Base-by-base conservation (phyloP, 2,888 invertebrate species). In the Melinaea menophilus region DNA sequence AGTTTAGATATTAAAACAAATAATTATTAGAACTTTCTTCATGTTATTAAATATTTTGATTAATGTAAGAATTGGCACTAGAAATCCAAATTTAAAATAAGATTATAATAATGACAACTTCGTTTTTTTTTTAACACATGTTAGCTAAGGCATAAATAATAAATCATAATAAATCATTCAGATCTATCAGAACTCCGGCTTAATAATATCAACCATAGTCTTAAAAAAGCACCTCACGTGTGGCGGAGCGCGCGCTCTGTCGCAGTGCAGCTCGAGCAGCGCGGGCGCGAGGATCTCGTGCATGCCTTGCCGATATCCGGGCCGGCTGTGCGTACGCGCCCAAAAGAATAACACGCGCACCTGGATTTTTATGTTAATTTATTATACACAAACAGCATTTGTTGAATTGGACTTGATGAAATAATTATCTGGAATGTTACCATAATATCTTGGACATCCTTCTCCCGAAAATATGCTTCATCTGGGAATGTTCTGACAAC, bases 221-320 rank as follows among this genome's bases (percentile, higher is more conserved):
- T 41, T 22, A 22, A 22, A 22, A 13, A 59, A 46, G 55, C 63
- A 87, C 89, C 81, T 79, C 31, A 87, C 46, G 11, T 74, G 63
- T 0, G 68, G 68, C 0, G 88, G 85, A 2, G 84, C 82, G 13
- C 79, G 76, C 46, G 79, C 93, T 70, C 95, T 94, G 80, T 97
- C 97, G 68, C 93, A 92, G 75, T 94, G 93, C 33, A 96, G 86
- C 11, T 96, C 95, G 78, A 94, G 95, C 37, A 97, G 87, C 58
- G 96, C 82, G 0, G 96, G 96, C 1, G 96, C 97, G 59, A 97
- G 84, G 58, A 97, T 92, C 82, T 97, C 97, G 83, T 97, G 97
- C 96, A 97, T 97, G 33, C 97, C 96, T 91, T 96, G 96, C 54
- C 95, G 91, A 79, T 97, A 96, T 58, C 94, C 94, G 73, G 96